Evolutionary conservation across 2,113 vertebrate genomes (phyloP).

Genomic region (Carassius auratus): DNA sequence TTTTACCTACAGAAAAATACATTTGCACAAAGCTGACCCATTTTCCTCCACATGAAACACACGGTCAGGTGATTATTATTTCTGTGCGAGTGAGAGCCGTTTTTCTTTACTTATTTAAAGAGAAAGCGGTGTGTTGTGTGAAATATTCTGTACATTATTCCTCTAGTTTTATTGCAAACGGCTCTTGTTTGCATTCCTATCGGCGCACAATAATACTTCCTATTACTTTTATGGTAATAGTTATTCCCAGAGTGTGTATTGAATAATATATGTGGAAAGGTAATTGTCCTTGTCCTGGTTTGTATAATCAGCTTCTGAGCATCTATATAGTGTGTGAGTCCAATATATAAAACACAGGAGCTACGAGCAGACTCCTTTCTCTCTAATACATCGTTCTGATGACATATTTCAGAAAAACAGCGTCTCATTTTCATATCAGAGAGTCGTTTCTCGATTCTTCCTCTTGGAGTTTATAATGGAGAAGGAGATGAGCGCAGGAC

Average conservation of each 20-base stretch:
- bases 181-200: background rate
- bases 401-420: background rate
- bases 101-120: background rate
- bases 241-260: slow-evolving; percentile 8
- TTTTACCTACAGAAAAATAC: slow-evolving; percentile 15
- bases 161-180: background rate
- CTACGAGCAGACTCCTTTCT: background rate
- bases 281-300: background rate
- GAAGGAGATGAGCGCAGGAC: background rate
- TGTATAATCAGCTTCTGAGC: background rate
- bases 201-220: background rate
- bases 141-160: background rate
- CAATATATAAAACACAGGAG: background rate
- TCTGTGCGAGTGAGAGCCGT: background rate
- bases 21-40: slow-evolving; percentile 1
- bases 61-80: background rate
- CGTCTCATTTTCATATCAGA: slow-evolving; percentile 34
- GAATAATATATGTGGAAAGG: background rate
- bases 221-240: slow-evolving; percentile 44
- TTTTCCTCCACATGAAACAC: slow-evolving; percentile 14
- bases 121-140: background rate
- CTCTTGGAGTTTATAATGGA: background rate
- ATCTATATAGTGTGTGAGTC: background rate
- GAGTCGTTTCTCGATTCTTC: background rate
- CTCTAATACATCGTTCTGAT: background rate